These are phyloP conservation scores for Poliocrania exsul DNA, from an alignment of 2,797 vertebrate species.

Conservation along the genomic window DNA sequence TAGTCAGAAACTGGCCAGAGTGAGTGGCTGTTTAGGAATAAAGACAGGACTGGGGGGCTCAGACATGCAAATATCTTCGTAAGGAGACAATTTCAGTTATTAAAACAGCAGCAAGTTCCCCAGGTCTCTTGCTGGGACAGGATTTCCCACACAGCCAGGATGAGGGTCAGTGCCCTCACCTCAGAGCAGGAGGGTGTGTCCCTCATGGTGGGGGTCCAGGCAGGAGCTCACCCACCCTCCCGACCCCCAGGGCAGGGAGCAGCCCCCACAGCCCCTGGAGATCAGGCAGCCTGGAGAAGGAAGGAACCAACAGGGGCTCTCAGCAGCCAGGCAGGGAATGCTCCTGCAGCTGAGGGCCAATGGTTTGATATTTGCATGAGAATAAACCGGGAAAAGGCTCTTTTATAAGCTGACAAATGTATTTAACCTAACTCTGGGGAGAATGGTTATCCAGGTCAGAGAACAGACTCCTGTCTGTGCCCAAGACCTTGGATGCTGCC, in stretches of 20 bases:
- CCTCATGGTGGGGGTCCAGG: neutral
- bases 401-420: neutral
- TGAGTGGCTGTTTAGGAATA: neutral
- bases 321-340: neutral
- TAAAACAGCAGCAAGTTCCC: neutral
- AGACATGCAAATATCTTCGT: fast-evolving
- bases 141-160: neutral
- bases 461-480: neutral
- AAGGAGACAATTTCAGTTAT: neutral
- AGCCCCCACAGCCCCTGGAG: too few species aligned
- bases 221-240: neutral
- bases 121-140: neutral
- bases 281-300: neutral
- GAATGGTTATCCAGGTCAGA: fast-evolving
- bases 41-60: neutral
- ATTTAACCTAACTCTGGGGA: neutral
- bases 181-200: neutral
- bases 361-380: neutral
- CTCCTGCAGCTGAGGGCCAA: neutral
- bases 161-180: neutral
- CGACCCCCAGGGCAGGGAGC: fast-evolving
- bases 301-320: fast-evolving
- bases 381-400: neutral
- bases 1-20: neutral
- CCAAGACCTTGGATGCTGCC: neutral